phyloP scores from a whole-genome alignment of 1,140 invertebrate genomes.

The Polyergus mexicanus region DNA sequence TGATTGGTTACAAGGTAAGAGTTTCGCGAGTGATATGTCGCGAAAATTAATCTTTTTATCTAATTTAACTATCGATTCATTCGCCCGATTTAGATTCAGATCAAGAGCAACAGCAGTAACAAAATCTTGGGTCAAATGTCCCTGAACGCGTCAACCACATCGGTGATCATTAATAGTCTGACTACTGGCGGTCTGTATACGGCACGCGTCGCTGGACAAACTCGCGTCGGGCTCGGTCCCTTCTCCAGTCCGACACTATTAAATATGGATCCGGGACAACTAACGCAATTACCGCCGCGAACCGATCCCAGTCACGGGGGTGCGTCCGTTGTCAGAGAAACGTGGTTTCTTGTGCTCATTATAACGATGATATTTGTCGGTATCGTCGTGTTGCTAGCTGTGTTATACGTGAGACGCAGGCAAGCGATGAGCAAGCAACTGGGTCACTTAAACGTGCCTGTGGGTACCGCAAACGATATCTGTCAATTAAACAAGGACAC shows the following conservation, averaged over 20 bases:
- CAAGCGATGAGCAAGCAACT: constrained; percentile 89
- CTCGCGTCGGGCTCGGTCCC: constrained; percentile 90
- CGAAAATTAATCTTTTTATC: too few species aligned
- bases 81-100: constrained; percentile 88
- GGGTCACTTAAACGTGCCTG: constrained; percentile 89
- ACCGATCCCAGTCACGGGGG: constrained; percentile 86
- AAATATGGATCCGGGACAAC: constrained; percentile 88
- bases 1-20: constrained; percentile 93
- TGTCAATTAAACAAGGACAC: constrained; percentile 90
- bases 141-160: constrained; percentile 91
- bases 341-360: constrained; percentile 92
- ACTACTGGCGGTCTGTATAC: constrained; percentile 91
- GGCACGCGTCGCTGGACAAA: constrained; percentile 91
- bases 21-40: background rate
- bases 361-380: constrained; percentile 90
- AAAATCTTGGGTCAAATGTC: constrained; percentile 90
- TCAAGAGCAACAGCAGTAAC: constrained; percentile 88
- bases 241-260: constrained; percentile 89
- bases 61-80: constrained; percentile 21
- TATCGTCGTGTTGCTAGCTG: constrained; percentile 89
- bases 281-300: constrained; percentile 86
- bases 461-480: constrained; percentile 88
- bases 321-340: constrained; percentile 88
- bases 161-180: constrained; percentile 91
- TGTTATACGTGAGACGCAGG: constrained; percentile 88